phyloP scores from a whole-genome alignment of 2,797 vertebrate species.

The Cuculus canorus region DNA sequence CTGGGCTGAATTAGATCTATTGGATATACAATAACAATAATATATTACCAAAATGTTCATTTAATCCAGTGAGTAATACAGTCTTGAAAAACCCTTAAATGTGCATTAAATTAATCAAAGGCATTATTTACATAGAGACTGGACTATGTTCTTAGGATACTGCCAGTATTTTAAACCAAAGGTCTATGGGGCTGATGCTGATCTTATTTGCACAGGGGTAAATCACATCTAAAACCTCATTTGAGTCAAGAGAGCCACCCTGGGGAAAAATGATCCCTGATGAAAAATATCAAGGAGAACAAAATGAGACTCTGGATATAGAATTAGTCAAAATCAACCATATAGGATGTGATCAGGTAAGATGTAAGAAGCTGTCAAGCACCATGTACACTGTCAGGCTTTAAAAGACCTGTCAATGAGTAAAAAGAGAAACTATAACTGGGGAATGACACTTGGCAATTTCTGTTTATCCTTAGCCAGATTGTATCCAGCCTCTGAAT shows the following conservation, averaged over 20 bases:
- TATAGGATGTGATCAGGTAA: not conserved
- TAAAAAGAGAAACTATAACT: not conserved
- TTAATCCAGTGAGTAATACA: slow-evolving; percentile 27
- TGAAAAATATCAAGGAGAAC: slow-evolving; percentile 21
- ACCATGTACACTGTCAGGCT: not conserved
- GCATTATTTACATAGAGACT: slow-evolving; percentile 34
- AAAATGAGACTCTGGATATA: not conserved
- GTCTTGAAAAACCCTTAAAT: slow-evolving; percentile 21
- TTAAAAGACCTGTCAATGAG: not conserved
- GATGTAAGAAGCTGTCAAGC: slow-evolving; percentile 5
- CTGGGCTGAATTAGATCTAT: slow-evolving; percentile 67
- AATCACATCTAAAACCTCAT: not conserved
- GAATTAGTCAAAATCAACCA: slow-evolving; percentile 33
- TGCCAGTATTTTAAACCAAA: slow-evolving; percentile 10
- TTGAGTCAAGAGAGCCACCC: not conserved
- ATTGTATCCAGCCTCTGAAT: not conserved
- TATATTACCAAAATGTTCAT: slow-evolving; percentile 58
- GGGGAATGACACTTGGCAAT: not conserved
- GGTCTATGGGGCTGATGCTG: not conserved
- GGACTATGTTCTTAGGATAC: not conserved
- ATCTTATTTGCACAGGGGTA: not conserved
- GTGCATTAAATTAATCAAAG: slow-evolving; percentile 40
- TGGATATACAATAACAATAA: slow-evolving; percentile 59
- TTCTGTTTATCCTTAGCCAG: slow-evolving; percentile 1
- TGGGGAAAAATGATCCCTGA: not conserved